Evolutionary conservation across 2,888 invertebrate genomes (phyloP), one percentile per base, ranked within the genome.

Genomic region (Oxycera nigricornis): DNA sequence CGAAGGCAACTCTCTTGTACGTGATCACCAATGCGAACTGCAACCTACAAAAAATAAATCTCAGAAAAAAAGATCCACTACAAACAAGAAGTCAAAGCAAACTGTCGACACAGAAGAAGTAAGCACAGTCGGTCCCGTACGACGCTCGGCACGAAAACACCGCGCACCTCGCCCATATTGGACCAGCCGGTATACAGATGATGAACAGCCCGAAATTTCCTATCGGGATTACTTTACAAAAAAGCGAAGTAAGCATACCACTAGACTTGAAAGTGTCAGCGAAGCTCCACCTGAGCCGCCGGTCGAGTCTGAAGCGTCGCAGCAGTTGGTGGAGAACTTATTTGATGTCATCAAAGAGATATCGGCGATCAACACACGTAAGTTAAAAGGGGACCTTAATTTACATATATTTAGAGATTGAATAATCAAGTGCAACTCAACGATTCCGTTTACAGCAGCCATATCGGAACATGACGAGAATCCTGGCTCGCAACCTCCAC

Each of bases 271-370:
- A 46, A 46, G 46, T 11, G 17, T 46, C 3, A 3, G 17, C 17
- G 46, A 46, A 46, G 2, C 3, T 17, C 46, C 46, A 14, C 3
- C 11, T 46, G 46, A 46, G 11, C 14, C 46, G 35, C 6, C 11
- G 11, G 3, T 17, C 11, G 2, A 46, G 17, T 17, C 11, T 46
- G 14, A 46, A 46, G 46, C 11, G 3, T 17, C 46, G 2, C 11
- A 46, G 35, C n/a, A 62, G 35, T 17, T 41, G n/a, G 72, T 39
- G 2, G 52, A 55, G 2, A 30, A 74, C 35, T 39, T 74, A 26
- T 74, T 72, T 35, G 72, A 72, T 62, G 28, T 20, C 1, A 24
- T 74, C 6, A 72, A 74, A 31, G 72, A 74, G 20, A 61, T 62
- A 9, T 50, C 68, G 20, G 9, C 52, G 7, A 50, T n/a, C n/a